Conservation (phyloP, 2,113 vertebrate species). For the Zosterops lateralis region DNA sequence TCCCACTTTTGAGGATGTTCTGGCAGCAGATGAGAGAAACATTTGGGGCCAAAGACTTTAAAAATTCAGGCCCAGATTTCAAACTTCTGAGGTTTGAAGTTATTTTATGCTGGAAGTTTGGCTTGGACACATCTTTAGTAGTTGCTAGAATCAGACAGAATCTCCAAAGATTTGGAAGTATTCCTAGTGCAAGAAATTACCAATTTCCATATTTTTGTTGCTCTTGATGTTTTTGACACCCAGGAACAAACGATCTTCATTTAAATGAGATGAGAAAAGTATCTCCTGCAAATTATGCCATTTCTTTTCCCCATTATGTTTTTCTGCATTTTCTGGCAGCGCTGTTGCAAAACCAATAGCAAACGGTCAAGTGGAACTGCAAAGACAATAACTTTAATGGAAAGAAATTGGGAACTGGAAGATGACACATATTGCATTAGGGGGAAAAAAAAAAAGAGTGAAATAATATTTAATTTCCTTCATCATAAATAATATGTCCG, state of each 20-base stretch:
- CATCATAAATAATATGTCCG: constrained; percentile 78
- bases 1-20: neutral
- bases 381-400: constrained; percentile 78
- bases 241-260: constrained; percentile 76
- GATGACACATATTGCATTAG: constrained; percentile 73
- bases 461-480: constrained; percentile 81
- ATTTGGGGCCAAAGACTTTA: neutral
- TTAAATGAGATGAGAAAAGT: constrained; percentile 73
- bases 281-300: constrained; percentile 73
- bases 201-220: constrained; percentile 60
- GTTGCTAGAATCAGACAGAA: constrained; percentile 9
- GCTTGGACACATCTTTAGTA: constrained; percentile 4
- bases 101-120: constrained; percentile 3
- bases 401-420: constrained; percentile 71
- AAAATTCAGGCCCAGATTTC: neutral
- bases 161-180: constrained; percentile 41
- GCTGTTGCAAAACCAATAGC: constrained; percentile 65
- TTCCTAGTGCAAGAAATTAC: constrained; percentile 48
- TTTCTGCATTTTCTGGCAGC: constrained; percentile 61
- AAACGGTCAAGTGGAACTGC: constrained; percentile 68
- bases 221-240: constrained; percentile 66
- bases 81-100: neutral
- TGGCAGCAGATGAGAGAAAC: neutral
- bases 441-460: constrained; percentile 1
- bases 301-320: constrained; percentile 74